Conservation (phyloP, 2,888 invertebrate species). For the Polyommatus iphigenia region DNA sequence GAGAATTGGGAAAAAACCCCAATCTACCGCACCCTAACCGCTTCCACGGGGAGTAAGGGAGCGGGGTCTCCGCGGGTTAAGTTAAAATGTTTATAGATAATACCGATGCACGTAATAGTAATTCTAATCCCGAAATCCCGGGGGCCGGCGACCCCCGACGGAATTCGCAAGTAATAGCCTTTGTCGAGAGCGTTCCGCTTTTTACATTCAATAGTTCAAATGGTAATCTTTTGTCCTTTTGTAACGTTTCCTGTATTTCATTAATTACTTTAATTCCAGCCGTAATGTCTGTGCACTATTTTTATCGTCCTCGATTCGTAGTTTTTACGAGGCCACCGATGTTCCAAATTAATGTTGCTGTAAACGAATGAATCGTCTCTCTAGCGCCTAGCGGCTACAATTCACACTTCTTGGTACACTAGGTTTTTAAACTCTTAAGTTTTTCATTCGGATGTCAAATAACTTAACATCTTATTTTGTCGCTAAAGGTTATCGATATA, state of each 20-base stretch:
- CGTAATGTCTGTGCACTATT: constrained; percentile 23
- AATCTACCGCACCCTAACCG: constrained; percentile 63
- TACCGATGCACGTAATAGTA: constrained; percentile 71
- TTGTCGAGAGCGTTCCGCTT: constrained; percentile 61
- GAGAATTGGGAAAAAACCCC: constrained; percentile 66
- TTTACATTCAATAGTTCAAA: constrained; percentile 37
- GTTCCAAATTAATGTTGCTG: not conserved
- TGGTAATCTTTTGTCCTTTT: constrained; percentile 33
- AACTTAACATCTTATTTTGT: not conserved
- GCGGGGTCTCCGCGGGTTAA: constrained; percentile 77
- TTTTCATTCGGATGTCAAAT: not conserved
- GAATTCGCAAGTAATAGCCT: constrained; percentile 69
- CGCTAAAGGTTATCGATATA: not conserved
- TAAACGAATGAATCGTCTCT: not conserved
- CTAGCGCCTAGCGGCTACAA: not conserved
- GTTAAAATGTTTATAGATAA: constrained; percentile 80
- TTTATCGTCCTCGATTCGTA: constrained; percentile 16
- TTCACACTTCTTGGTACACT: not conserved
- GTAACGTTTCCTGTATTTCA: constrained; percentile 27
- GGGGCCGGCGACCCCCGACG: constrained; percentile 57
- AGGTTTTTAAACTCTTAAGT: not conserved
- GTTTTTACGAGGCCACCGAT: constrained; percentile 5
- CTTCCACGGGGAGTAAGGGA: constrained; percentile 65
- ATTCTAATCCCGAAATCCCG: constrained; percentile 60
- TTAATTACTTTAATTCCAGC: constrained; percentile 30